phyloP scores from a whole-genome alignment of 2,113 vertebrate genomes.

The Dromas ardeola region DNA sequence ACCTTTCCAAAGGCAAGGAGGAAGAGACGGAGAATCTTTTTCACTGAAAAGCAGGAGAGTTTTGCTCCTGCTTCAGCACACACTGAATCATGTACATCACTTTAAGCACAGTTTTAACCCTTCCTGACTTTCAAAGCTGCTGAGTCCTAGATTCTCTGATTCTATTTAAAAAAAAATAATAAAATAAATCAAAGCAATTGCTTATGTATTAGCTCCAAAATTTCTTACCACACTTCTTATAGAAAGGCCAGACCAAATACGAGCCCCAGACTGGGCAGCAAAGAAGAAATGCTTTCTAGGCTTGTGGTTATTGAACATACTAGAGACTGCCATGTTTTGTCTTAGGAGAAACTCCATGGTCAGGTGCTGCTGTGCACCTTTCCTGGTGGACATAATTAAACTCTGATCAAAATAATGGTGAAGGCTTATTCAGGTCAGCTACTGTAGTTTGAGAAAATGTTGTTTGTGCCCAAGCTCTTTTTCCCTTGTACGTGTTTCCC shows the following conservation, averaged over 20 bases:
- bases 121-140: background rate
- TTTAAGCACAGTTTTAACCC: background rate
- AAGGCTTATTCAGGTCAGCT: constrained; percentile 37
- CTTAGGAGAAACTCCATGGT: background rate
- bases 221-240: background rate
- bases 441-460: constrained; percentile 30
- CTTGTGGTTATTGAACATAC: background rate
- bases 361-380: background rate
- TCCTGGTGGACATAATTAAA: background rate
- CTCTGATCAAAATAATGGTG: background rate
- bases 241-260: background rate
- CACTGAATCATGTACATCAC: background rate
- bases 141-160: background rate
- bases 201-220: background rate
- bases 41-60: background rate
- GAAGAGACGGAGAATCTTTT: background rate
- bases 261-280: background rate
- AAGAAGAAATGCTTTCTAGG: background rate
- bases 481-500: constrained; percentile 4
- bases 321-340: background rate
- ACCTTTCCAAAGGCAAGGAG: background rate
- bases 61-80: background rate
- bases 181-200: background rate
- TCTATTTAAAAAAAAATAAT: background rate
- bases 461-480: background rate